phyloP scores from a whole-genome alignment of 2,113 vertebrate species.

The Oreochromis tanganicae region DNA sequence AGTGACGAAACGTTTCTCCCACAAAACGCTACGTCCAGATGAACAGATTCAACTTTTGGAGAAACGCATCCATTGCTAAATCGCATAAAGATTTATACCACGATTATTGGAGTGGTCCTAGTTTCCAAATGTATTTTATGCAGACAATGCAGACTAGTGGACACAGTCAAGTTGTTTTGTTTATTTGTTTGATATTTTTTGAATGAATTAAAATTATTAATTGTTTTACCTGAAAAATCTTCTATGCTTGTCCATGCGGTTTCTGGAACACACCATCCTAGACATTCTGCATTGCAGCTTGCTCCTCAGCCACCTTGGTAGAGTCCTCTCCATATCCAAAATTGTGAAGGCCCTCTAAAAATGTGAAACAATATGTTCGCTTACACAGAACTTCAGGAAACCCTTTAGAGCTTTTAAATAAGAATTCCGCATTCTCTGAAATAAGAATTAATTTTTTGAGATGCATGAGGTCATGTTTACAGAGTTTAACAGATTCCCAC shows the following conservation, averaged over 20 bases:
- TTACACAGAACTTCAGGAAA: too few species aligned
- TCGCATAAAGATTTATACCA: too few species aligned
- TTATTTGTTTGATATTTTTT: too few species aligned
- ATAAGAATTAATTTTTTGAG: not conserved
- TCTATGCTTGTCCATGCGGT: constrained; percentile 8
- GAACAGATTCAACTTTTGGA: too few species aligned
- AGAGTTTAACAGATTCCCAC: constrained; percentile 42
- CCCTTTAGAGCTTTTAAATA: not conserved
- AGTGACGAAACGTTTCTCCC: too few species aligned
- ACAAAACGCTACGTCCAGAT: too few species aligned
- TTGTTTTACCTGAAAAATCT: not conserved
- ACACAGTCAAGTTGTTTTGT: too few species aligned
- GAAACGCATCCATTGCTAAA: too few species aligned
- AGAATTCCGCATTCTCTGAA: not conserved
- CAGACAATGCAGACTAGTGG: too few species aligned
- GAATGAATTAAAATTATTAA: too few species aligned
- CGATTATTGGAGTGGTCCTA: too few species aligned
- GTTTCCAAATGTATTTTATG: too few species aligned
- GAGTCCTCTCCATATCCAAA: constrained; percentile 82
- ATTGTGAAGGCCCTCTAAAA: constrained; percentile 82
- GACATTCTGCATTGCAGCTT: constrained; percentile 70
- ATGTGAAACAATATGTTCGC: not conserved
- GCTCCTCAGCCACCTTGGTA: constrained; percentile 71
- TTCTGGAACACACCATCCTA: constrained; percentile 68
- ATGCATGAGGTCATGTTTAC: not conserved